Evolutionary conservation across 2,113 vertebrate genomes (phyloP).

Genomic region (Suricata suricatta): DNA sequence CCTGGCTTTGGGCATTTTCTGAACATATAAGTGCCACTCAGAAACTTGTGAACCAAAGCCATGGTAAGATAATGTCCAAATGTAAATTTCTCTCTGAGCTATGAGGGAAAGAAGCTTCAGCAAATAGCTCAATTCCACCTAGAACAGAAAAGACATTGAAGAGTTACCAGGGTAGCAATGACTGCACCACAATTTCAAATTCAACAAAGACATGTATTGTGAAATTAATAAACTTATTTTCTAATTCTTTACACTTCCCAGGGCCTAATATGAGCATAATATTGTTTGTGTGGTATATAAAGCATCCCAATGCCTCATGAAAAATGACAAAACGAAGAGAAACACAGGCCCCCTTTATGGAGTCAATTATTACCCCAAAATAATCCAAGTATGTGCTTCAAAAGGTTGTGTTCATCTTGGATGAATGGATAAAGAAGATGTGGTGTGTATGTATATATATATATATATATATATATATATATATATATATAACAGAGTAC

Average conservation of each 20-base stretch:
- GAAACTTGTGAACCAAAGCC: constrained; percentile 67
- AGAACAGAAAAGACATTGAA: constrained; percentile 51
- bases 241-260: not conserved
- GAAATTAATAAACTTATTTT: not conserved
- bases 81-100: not conserved
- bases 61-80: constrained; percentile 63
- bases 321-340: not conserved
- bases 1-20: constrained; percentile 57
- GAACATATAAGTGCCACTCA: not conserved
- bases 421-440: too few relatives aligned
- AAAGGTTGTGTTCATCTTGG: not conserved
- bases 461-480: too few relatives aligned
- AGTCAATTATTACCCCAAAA: not conserved
- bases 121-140: constrained; percentile 66
- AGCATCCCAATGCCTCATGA: not conserved
- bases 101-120: constrained; percentile 13
- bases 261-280: not conserved
- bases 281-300: not conserved
- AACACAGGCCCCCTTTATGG: not conserved
- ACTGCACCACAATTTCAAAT: constrained; percentile 25
- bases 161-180: constrained; percentile 15
- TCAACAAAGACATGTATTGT: not conserved
- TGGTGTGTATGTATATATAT: too few relatives aligned
- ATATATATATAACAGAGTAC: too few relatives aligned
- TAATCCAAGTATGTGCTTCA: not conserved